These are phyloP conservation scores for Bungarus multicinctus DNA, from an alignment of 2,113 vertebrate species.

Conservation along the genomic window DNA sequence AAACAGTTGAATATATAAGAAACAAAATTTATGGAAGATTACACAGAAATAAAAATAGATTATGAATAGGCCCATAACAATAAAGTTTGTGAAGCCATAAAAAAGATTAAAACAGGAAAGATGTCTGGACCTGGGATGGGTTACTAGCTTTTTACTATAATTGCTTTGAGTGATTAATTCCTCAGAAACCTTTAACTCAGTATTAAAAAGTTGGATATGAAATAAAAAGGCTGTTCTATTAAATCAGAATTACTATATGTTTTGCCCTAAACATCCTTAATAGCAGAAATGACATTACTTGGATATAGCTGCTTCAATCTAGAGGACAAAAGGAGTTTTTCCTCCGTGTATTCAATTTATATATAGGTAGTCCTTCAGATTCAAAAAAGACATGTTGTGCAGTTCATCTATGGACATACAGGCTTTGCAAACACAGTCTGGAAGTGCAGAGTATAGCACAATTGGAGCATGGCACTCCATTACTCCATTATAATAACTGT, in stretches of 20 bases:
- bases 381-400: not conserved
- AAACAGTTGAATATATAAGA: not conserved
- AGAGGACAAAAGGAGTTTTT: not conserved
- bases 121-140: not conserved
- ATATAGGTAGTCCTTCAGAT: not conserved
- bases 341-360: not conserved
- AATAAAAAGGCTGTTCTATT: not conserved
- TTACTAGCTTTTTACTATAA: not conserved
- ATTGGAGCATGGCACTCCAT: not conserved
- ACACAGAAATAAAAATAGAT: not conserved
- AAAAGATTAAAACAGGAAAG: not conserved
- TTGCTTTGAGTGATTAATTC: not conserved
- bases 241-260: not conserved
- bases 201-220: not conserved
- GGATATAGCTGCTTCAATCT: not conserved
- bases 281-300: not conserved
- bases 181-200: not conserved
- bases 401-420: not conserved
- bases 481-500: not conserved
- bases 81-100: not conserved
- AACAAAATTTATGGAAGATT: not conserved
- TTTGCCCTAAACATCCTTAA: not conserved
- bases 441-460: not conserved
- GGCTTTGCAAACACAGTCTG: not conserved
- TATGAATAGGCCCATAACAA: not conserved